Conservation (phyloP, 2,797 vertebrate species). For the Clarias laeviceps region DNA sequence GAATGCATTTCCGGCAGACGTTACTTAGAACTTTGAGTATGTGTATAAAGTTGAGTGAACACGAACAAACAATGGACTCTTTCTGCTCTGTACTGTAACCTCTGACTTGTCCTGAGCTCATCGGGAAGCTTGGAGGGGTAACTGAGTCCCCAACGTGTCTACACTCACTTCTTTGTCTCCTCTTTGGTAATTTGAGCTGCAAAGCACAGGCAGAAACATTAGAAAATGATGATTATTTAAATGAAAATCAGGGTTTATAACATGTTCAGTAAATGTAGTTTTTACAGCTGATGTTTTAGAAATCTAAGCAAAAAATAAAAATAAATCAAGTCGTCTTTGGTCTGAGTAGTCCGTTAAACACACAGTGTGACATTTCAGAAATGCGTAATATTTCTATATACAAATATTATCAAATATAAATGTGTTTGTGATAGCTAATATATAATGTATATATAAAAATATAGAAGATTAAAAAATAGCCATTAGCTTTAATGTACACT, state of each 20-base stretch:
- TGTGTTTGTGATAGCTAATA: background rate
- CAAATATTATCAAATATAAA: background rate
- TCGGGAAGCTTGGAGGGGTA: slow-evolving; percentile 2
- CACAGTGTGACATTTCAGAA: background rate
- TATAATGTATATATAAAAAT: background rate
- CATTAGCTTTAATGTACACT: background rate
- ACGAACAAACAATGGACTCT: slow-evolving; percentile 46
- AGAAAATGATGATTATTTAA: slow-evolving; percentile 18
- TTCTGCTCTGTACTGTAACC: slow-evolving; percentile 38
- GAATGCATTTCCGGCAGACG: slow-evolving; percentile 14
- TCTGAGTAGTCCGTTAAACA: background rate
- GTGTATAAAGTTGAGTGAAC: background rate
- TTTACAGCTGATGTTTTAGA: background rate
- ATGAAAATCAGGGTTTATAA: background rate
- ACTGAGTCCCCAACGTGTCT: slow-evolving; percentile 25
- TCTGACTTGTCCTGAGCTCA: slow-evolving; percentile 40
- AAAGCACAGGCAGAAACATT: slow-evolving; percentile 44
- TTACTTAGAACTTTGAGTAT: slow-evolving; percentile 30
- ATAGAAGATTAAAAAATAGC: background rate
- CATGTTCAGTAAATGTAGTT: background rate
- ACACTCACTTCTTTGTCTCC: slow-evolving; percentile 65
- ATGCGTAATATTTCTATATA: background rate
- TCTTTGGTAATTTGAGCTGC: slow-evolving; percentile 75
- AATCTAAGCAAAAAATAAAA: background rate
- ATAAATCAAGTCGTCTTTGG: background rate